Base-by-base conservation (phyloP, 2,888 invertebrate genomes). In the Apotomis betuletana region DNA sequence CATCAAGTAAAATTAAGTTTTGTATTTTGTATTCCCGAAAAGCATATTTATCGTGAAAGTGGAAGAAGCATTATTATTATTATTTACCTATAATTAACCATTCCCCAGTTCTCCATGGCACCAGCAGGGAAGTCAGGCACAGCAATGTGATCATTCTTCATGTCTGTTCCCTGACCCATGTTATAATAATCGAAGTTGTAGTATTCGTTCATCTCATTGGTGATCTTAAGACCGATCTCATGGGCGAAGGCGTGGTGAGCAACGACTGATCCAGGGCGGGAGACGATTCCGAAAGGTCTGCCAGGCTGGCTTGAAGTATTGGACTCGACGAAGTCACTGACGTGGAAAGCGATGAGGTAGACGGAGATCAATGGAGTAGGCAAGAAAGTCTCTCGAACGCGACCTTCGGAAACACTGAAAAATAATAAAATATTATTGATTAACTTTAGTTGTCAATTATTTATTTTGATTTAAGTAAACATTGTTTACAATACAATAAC, bases 31-130 rank as follows among this genome's bases (percentile, higher is more conserved):
- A 27, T 27, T 27, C 27, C 27, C 27, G 27, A 27, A 27, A 27
- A 27, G 27, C 27, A 27, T 27, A 1, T 27, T 27, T 27, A 27
- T 27, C 27, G 27, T 27, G 27, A 27, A 27, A 2, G 27, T 2
- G 2, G 27, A 27, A 27, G 27, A 2, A 27, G 27, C 27, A 13
- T 62, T 57, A 73, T 13, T 41, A 13, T 62, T 57, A 73, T 13
- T 41, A 71, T 38, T 36, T 85, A 95, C 95, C 95, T 95, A 91
- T 96, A 97, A 38, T 96, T 97, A 4, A 97, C 95, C 83, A 97
- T 94, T 74, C 97, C 97, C 97, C 97, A 97, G 86, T 97, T 97
- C 86, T 97, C 97, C 97, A 97, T 97, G 76, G 97, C 97, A 77
- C 96, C 96, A 76, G 96, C 95, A 9, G 95, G 94, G 85, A 97